Evolutionary conservation across 2,113 vertebrate genomes (phyloP).

Genomic region (Mus spicilegus): DNA sequence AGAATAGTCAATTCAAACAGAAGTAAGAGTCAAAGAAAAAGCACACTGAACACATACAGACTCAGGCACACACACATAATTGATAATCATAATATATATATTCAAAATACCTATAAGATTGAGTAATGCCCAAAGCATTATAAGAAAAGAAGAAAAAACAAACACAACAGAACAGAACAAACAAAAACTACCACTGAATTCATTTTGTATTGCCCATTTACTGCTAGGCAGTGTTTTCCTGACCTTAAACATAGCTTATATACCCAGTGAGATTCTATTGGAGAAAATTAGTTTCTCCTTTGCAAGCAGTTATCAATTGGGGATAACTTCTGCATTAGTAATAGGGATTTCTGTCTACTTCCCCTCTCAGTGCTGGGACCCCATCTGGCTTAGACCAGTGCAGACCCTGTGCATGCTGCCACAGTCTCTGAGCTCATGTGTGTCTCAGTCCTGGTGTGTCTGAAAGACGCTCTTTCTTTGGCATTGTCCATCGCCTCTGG

Average conservation of each 20-base stretch:
- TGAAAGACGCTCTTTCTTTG: background rate
- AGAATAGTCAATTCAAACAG: background rate
- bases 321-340: background rate
- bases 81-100: background rate
- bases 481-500: background rate
- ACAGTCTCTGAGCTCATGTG: background rate
- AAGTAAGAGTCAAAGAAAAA: background rate
- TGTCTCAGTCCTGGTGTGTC: background rate
- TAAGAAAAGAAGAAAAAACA: no score
- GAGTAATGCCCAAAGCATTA: background rate
- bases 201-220: no score
- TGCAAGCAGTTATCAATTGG: background rate
- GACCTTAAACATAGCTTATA: background rate
- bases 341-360: background rate
- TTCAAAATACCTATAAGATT: background rate
- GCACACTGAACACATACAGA: no score
- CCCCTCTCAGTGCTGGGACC: background rate
- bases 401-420: background rate
- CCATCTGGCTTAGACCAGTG: background rate
- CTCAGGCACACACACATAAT: background rate
- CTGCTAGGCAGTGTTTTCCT: no score
- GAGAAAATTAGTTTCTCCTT: background rate
- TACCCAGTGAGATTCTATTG: background rate
- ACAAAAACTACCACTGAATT: background rate
- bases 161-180: no score